A percentile compares a stretch with the other conserved stretches of the same genome.
Conservation (phyloP, 2,797 vertebrate genomes). For the Loriculus beryllinus region DNA sequence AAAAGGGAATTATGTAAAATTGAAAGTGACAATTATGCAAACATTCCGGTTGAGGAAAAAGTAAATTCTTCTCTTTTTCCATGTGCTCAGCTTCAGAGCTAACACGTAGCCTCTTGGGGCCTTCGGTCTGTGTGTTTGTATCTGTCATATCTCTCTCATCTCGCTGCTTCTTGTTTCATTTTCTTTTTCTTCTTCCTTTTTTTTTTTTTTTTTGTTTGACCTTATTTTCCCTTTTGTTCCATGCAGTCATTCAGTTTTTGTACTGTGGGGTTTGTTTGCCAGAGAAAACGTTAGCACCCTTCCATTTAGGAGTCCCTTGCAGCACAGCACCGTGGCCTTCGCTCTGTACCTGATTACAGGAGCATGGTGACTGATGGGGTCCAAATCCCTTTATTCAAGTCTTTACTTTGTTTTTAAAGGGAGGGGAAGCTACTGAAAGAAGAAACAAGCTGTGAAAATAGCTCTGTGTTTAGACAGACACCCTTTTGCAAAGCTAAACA, state of each 20-base stretch:
- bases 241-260: slow-evolving; percentile 35
- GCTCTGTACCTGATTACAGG: fast-evolving
- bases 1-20: slow-evolving; percentile 51
- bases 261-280: background rate
- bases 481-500: background rate
- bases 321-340: background rate
- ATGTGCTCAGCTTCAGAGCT: background rate
- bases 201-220: background rate
- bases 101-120: slow-evolving; percentile 11
- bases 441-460: slow-evolving; percentile 18
- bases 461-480: background rate
- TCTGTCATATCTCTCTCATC: slow-evolving; percentile 28
- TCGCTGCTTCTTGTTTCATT: background rate
- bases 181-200: background rate
- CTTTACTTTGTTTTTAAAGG: background rate
- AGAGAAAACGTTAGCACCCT: slow-evolving; percentile 36
- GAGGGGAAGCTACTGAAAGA: background rate
- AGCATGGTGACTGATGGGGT: background rate
- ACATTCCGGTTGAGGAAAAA: slow-evolving; percentile 45
- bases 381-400: background rate
- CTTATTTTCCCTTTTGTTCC: slow-evolving; percentile 65
- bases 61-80: slow-evolving; percentile 44
- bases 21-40: slow-evolving; percentile 66
- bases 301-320: slow-evolving; percentile 1
- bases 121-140: slow-evolving; percentile 9